Evolutionary conservation across 2,888 invertebrate genomes (phyloP).

Genomic region (Phortica magna): DNA sequence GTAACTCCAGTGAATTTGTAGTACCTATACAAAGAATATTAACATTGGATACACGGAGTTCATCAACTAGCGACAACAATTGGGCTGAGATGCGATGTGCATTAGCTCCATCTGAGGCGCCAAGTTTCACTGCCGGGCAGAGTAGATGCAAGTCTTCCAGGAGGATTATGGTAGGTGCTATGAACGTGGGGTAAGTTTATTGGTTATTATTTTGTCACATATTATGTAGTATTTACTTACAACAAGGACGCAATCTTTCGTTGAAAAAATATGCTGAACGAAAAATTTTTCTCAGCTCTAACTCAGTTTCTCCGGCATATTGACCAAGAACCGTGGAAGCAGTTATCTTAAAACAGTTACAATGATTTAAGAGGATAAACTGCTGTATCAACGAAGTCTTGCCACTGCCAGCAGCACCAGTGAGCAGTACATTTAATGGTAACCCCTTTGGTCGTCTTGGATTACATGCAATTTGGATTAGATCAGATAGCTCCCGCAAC

Average conservation of each 20-base stretch:
- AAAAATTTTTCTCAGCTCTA: conserved; percentile 78
- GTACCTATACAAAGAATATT: conserved; percentile 80
- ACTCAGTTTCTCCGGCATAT: conserved; percentile 80
- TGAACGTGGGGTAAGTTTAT: conserved; percentile 2
- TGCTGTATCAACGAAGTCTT: conserved; percentile 80
- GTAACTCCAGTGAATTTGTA: conserved; percentile 78
- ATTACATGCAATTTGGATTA: conserved; percentile 51
- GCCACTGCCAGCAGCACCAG: conserved; percentile 81
- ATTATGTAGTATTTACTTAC: conserved; percentile 43
- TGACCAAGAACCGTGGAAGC: conserved; percentile 78
- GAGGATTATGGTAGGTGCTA: conserved; percentile 76
- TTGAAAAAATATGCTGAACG: conserved; percentile 73
- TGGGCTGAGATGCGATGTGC: conserved; percentile 77
- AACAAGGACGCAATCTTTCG: conserved; percentile 62
- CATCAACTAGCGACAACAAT: conserved; percentile 79
- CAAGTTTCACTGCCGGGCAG: conserved; percentile 75
- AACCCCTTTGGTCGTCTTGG: conserved; percentile 37
- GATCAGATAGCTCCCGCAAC: conserved; percentile 59
- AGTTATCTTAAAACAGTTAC: conserved; percentile 78
- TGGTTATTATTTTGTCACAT: neutral
- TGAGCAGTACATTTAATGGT: conserved; percentile 66
- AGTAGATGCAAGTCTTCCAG: conserved; percentile 78
- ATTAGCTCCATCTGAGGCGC: conserved; percentile 68
- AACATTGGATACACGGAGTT: conserved; percentile 63
- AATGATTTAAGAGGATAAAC: conserved; percentile 77